Conservation (phyloP, 2,797 vertebrate species). For the Mormyrus hasselquistii region DNA sequence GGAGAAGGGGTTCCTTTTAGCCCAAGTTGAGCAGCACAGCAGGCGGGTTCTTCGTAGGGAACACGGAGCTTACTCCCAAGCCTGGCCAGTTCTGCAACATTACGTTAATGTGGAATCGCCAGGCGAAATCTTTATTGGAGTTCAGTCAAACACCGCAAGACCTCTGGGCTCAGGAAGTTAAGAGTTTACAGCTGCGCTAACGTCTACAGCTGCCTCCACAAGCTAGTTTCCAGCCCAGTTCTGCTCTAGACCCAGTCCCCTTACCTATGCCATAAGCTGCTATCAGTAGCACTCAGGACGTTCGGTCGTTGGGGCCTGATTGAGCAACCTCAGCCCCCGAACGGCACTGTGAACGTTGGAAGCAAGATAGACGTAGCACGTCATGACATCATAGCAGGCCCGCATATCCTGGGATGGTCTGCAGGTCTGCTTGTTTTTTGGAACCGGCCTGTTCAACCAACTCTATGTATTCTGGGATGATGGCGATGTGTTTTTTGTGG, state of each 20-base stretch:
- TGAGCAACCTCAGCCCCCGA: background rate
- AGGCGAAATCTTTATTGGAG: background rate
- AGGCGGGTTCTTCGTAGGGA: background rate
- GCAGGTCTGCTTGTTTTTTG: background rate
- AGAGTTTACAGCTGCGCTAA: background rate
- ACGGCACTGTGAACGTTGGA: background rate
- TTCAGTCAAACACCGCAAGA: background rate
- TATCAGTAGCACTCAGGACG: background rate
- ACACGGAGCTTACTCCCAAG: background rate
- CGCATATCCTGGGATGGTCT: background rate
- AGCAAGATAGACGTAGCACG: background rate
- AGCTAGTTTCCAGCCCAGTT: background rate
- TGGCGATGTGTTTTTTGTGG: background rate
- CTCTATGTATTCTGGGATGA: background rate
- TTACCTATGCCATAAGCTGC: too few relatives aligned
- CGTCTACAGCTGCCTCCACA: background rate
- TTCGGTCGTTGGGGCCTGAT: background rate
- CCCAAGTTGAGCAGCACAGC: background rate
- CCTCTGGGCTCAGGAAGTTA: background rate
- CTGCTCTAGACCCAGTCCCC: background rate
- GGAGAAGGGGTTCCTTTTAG: background rate
- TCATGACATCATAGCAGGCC: background rate
- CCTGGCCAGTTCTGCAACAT: background rate
- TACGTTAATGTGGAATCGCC: background rate
- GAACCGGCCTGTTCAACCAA: background rate